These are phyloP conservation scores for Coenobita brevimanus DNA, from an alignment of 1,140 invertebrate genomes.

Conservation along the genomic window DNA sequence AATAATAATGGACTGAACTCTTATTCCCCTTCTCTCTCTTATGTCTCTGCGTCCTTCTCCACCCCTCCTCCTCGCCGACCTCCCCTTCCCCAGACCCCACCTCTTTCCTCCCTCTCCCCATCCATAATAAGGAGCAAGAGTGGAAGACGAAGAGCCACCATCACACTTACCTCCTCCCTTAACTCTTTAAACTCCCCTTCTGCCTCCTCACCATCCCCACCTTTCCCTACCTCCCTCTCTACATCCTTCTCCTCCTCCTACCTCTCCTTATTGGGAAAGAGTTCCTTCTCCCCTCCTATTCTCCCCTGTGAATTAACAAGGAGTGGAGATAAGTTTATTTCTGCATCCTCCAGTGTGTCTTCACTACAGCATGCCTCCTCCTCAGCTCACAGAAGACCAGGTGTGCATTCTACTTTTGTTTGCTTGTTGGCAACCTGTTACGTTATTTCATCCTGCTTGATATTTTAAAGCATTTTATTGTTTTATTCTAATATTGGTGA, in stretches of 20 bases:
- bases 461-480: no score
- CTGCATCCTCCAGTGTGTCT: no score
- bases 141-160: constrained; percentile 21
- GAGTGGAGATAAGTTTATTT: no score
- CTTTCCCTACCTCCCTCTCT: constrained; percentile 9
- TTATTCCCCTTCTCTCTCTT: no score
- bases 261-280: background rate
- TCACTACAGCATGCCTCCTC: no score
- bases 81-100: constrained; percentile 1
- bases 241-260: constrained; percentile 15
- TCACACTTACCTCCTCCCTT: constrained; percentile 44
- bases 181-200: constrained; percentile 12
- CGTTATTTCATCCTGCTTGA: no score
- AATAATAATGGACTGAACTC: background rate
- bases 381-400: background rate
- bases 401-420: no score
- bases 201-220: constrained; percentile 26
- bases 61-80: constrained; percentile 13
- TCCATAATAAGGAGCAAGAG: background rate
- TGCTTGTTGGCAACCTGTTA: no score
- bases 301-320: no score
- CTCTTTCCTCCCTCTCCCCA: constrained; percentile 24
- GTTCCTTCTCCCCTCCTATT: no score
- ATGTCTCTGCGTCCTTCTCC: constrained; percentile 24
- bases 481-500: no score